phyloP scores from a whole-genome alignment of 1,140 invertebrate genomes.

The Cydia strobilella region DNA sequence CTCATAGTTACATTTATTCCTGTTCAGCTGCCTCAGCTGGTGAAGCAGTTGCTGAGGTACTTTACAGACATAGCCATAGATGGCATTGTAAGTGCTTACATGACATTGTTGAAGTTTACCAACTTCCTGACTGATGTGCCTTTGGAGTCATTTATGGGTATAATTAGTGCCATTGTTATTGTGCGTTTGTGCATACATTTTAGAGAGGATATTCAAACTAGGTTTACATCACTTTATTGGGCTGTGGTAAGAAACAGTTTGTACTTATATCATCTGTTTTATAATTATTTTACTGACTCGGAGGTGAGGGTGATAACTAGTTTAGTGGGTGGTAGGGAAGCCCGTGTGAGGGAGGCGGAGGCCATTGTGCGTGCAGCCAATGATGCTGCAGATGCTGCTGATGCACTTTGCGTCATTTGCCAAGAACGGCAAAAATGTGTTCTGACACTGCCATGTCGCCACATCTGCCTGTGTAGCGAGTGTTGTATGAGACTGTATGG shows the following conservation, averaged over 20 bases:
- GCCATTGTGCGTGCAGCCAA: slow-evolving; percentile 42
- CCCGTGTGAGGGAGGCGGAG: slow-evolving; percentile 45
- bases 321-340: slow-evolving; percentile 56
- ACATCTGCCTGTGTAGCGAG: slow-evolving; percentile 72
- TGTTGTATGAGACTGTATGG: slow-evolving; percentile 69
- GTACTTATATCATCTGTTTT: slow-evolving; percentile 64
- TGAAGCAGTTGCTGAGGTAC: slow-evolving; percentile 49
- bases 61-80: slow-evolving; percentile 49
- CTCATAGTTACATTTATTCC: slow-evolving; percentile 69
- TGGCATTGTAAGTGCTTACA: slow-evolving; percentile 55
- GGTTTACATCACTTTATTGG: slow-evolving; percentile 58
- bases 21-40: slow-evolving; percentile 61
- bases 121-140: slow-evolving; percentile 75
- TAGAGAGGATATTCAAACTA: slow-evolving; percentile 52
- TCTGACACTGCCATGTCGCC: slow-evolving; percentile 70
- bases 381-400: slow-evolving; percentile 51
- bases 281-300: slow-evolving; percentile 69
- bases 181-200: slow-evolving; percentile 60
- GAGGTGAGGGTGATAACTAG: slow-evolving; percentile 66
- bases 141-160: slow-evolving; percentile 70
- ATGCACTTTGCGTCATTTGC: slow-evolving; percentile 71
- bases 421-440: slow-evolving; percentile 74
- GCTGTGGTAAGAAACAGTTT: slow-evolving; percentile 58
- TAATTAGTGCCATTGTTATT: slow-evolving; percentile 62
- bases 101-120: slow-evolving; percentile 60